Percentiles rank a stretch among this genome's conserved stretches.
Conservation (phyloP, 1,140 invertebrate species). For the Pseudoatta argentina region DNA sequence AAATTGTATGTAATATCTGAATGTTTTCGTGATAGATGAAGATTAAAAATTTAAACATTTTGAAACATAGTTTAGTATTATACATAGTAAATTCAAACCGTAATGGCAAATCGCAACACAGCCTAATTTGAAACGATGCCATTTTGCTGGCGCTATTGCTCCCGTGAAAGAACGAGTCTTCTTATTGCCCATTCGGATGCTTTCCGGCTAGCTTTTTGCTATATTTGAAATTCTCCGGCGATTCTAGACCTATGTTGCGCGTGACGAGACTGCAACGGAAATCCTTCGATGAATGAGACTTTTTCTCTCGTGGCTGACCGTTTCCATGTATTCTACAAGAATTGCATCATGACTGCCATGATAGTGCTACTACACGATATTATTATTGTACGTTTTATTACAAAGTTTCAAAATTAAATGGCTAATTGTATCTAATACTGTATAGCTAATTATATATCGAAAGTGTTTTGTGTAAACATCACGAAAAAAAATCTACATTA, state of each 20-base stretch:
- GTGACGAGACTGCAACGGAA: conserved; percentile 62
- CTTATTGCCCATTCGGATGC: conserved; percentile 48
- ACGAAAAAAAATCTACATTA: too few relatives aligned
- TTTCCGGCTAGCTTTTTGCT: conserved; percentile 35
- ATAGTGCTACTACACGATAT: not conserved
- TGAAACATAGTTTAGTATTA: not conserved
- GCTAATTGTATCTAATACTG: not conserved
- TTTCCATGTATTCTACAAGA: not conserved
- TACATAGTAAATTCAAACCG: not conserved
- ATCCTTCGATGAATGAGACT: conserved; percentile 60
- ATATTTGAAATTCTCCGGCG: conserved; percentile 60
- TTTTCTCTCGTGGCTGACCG: conserved; percentile 11
- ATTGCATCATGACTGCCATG: conserved; percentile 7
- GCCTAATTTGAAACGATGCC: conserved; percentile 23
- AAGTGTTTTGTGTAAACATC: too few relatives aligned
- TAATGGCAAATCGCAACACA: not conserved
- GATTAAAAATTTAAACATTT: not conserved
- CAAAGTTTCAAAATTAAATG: not conserved
- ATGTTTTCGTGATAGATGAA: not conserved
- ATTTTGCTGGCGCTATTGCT: conserved; percentile 51
- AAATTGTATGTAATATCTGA: not conserved
- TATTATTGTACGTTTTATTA: not conserved
- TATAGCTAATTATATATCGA: too few relatives aligned
- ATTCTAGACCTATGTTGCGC: conserved; percentile 61
- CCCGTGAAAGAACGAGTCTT: conserved; percentile 56